Percentiles rank a stretch among this genome's conserved stretches.
Conservation (phyloP, 2,888 invertebrate genomes). For the Cephus pulcher region DNA sequence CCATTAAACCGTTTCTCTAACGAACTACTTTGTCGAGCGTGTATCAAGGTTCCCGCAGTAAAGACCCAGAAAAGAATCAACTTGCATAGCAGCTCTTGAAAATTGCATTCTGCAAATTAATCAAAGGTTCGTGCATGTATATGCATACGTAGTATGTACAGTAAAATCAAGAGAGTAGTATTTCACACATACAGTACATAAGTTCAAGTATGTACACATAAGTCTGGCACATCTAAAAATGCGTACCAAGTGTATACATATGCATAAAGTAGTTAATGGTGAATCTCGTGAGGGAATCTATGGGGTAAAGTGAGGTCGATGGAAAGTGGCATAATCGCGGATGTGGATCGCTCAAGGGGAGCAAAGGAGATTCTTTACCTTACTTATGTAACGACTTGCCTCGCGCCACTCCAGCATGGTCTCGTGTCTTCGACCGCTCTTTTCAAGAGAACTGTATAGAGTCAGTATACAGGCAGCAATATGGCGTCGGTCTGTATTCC, state of each 20-base stretch:
- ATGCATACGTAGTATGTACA: not conserved
- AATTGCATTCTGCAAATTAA: not conserved
- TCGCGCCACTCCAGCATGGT: conserved; percentile 29
- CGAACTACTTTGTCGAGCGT: not conserved
- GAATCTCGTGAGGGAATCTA: not conserved
- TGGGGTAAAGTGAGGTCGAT: conserved; percentile 52
- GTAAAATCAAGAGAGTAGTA: not conserved
- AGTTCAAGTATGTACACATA: not conserved
- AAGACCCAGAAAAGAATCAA: not conserved
- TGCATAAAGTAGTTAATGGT: not conserved
- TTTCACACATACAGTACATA: not conserved
- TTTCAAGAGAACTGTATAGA: conserved; percentile 24
- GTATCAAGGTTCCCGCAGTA: not conserved
- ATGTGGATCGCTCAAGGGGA: conserved; percentile 59
- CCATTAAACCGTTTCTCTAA: not conserved
- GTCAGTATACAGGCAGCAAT: not conserved
- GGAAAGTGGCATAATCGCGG: conserved; percentile 63
- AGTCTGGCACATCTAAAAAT: not conserved
- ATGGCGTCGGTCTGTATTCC: conserved; percentile 7
- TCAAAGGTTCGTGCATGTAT: not conserved
- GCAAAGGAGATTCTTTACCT: conserved; percentile 56
- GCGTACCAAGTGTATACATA: not conserved
- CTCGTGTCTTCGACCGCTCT: conserved; percentile 58
- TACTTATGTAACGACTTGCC: conserved; percentile 59
- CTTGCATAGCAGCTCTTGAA: not conserved